Conservation (phyloP, 2,888 invertebrate species). For the Agrotis exclamationis region DNA sequence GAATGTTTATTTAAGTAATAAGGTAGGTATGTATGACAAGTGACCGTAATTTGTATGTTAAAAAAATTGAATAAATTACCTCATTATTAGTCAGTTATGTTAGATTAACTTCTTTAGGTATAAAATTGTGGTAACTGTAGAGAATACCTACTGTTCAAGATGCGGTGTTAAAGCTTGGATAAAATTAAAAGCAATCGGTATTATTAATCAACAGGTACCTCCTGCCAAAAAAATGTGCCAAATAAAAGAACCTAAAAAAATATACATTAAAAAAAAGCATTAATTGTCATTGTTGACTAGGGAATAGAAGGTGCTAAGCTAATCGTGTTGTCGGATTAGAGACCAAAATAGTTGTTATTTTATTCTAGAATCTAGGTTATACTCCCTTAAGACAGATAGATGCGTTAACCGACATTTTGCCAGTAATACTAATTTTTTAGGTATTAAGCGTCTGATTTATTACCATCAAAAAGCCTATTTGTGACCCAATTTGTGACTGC, state of each 20-base stretch:
- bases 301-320: neutral
- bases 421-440: no score
- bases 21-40: slow-evolving; percentile 65
- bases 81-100: slow-evolving; percentile 29
- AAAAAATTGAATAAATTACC: slow-evolving; percentile 43
- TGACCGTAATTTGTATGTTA: slow-evolving; percentile 54
- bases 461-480: no score
- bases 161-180: slow-evolving; percentile 13
- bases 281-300: neutral
- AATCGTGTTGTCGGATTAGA: neutral
- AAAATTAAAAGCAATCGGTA: neutral
- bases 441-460: no score
- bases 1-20: slow-evolving; percentile 72
- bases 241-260: no score
- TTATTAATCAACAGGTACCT: no score
- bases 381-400: no score
- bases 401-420: no score
- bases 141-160: slow-evolving; percentile 29
- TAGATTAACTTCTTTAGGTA: slow-evolving; percentile 31
- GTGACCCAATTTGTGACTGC: no score
- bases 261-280: no score
- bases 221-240: no score
- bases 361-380: neutral
- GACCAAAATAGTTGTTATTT: neutral
- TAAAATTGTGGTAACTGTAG: slow-evolving; percentile 23